These are phyloP conservation scores for Lamprologus lemairii DNA, from an alignment of 2,113 vertebrate genomes.

Conservation along the genomic window DNA sequence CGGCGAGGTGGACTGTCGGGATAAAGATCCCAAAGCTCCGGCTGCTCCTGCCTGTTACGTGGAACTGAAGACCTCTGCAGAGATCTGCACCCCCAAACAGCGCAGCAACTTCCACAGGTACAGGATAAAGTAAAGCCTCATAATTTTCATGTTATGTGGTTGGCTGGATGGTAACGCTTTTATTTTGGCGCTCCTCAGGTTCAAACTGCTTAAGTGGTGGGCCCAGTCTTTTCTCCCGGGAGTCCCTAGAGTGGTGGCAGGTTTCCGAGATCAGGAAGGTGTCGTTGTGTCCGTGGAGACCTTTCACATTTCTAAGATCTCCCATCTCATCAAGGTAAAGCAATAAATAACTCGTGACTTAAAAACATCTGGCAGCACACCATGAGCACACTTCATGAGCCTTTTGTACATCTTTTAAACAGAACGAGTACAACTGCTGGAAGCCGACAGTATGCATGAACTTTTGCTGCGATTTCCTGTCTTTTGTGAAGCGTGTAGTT, in stretches of 20 bases:
- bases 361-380: background rate
- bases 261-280: conserved; percentile 81
- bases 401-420: background rate
- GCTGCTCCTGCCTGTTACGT: conserved; percentile 79
- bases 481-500: conserved; percentile 73
- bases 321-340: conserved; percentile 78
- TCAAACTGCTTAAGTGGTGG: conserved; percentile 92
- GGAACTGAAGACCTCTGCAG: conserved; percentile 85
- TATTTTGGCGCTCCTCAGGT: conserved; percentile 54
- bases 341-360: background rate
- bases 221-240: conserved; percentile 88
- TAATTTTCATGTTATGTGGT: background rate
- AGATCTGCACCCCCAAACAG: conserved; percentile 82
- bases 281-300: conserved; percentile 75
- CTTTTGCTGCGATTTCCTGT: conserved; percentile 84
- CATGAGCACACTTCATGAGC: background rate
- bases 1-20: conserved; percentile 83
- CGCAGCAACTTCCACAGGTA: conserved; percentile 84
- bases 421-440: conserved; percentile 84
- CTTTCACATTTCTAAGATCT: conserved; percentile 80
- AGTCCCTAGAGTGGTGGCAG: conserved; percentile 80
- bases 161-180: background rate
- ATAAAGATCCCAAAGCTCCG: conserved; percentile 59
- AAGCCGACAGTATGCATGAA: conserved; percentile 90
- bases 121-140: background rate